Conservation (phyloP, 2,113 vertebrate species). For the Bubo bubo region DNA sequence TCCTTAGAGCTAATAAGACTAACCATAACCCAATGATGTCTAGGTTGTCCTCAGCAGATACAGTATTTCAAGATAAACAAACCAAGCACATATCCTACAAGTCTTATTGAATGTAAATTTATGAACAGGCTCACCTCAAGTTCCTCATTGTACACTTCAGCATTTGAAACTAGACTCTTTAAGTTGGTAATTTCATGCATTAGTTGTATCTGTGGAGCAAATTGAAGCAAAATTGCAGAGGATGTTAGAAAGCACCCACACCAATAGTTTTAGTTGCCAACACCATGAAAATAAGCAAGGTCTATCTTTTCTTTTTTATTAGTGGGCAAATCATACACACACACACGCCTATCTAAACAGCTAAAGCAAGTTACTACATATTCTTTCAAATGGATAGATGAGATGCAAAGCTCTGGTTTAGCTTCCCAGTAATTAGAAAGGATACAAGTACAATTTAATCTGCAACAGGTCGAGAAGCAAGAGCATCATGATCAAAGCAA, state of each 20-base stretch:
- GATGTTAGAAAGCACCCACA: slow-evolving; percentile 55
- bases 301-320: not conserved
- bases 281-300: slow-evolving; percentile 3
- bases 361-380: not conserved
- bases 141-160: slow-evolving; percentile 77
- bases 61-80: not conserved
- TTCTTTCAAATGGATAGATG: not conserved
- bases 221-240: slow-evolving; percentile 63
- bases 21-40: not conserved
- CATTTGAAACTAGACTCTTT: slow-evolving; percentile 78
- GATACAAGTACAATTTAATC: not conserved
- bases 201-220: slow-evolving; percentile 81
- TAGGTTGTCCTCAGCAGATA: not conserved
- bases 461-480: not conserved
- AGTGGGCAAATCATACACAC: not conserved
- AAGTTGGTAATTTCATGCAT: slow-evolving; percentile 81
- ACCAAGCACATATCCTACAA: not conserved
- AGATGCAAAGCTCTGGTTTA: not conserved
- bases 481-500: not conserved
- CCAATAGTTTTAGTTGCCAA: slow-evolving; percentile 33
- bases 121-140: slow-evolving; percentile 80
- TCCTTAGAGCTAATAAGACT: not conserved
- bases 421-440: not conserved
- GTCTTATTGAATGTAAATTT: not conserved
- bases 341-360: not conserved